Evolutionary conservation across 2,113 vertebrate genomes (phyloP), one percentile per base, ranked within the genome.

Genomic region (Pica pica): DNA sequence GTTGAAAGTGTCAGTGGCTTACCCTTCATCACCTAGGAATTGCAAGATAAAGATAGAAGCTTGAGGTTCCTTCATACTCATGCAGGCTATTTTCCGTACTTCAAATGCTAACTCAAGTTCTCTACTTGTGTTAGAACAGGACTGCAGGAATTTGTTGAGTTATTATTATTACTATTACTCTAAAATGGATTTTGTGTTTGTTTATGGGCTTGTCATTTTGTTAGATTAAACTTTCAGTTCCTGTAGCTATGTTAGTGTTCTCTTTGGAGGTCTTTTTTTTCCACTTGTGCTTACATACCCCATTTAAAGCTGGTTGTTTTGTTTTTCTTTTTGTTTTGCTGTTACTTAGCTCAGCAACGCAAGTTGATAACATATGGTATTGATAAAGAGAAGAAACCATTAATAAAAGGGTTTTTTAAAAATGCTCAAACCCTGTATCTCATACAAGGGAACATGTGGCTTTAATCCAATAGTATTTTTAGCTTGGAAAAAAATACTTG

Each of bases 401-500:
- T 35, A 80, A 59, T 33, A 44, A 59, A 57, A 50, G 4, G 2
- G 7, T 33, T 69, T 68, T 68, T 61, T 20, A 1, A 3, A 59
- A 71, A 28, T 49, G 7, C 56, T 80, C 30, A 44, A 83, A 49
- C 27, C 24, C 77, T 63, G 10, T 89, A 67, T 78, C n/a, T 80
- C 16, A 64, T 73, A 37, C 23, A 78, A 37, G 49, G 47, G 37
- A 74, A 77, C 44, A 41, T 37, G 52, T 1, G 5, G 31, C 61
- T 95, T 94, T 90, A 84, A 95, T 93, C 64, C 67, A 73, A 8
- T 55, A 26, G 13, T 65, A 67, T 85, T 91, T 92, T 93, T 89
- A 85, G 35, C 49, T 53, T 73, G n/a, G 52, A 64, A 44, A 33
- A 41, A 79, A 59, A 44, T 21, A 21, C 31, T 59, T 35, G 21